Conservation (phyloP, 2,113 vertebrate genomes). For the Barnardius zonarius region DNA sequence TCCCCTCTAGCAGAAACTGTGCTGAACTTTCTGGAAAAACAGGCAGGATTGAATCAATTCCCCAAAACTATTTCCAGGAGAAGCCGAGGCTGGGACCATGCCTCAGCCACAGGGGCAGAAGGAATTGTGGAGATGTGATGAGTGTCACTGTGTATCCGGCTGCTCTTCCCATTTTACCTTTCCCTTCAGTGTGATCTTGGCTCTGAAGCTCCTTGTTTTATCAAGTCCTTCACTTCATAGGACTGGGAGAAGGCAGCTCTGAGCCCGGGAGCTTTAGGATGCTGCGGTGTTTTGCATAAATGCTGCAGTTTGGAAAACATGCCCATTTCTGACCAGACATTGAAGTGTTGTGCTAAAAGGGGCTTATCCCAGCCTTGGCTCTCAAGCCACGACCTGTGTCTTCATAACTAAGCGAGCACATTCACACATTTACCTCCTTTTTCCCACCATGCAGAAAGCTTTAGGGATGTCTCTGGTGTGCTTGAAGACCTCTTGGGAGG, state of each 20-base stretch:
- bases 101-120: background rate
- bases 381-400: background rate
- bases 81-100: accelerated
- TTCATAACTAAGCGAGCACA: background rate
- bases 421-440: accelerated
- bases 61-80: background rate
- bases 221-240: background rate
- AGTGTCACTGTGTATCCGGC: accelerated
- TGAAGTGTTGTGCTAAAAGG: background rate
- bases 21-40: background rate
- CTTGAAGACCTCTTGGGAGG: background rate
- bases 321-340: background rate
- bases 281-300: background rate
- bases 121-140: background rate
- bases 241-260: background rate
- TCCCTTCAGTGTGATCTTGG: background rate
- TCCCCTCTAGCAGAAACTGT: background rate
- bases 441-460: accelerated
- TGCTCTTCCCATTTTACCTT: background rate
- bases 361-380: background rate
- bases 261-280: background rate
- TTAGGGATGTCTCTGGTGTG: background rate
- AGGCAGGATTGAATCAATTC: background rate
- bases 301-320: background rate
- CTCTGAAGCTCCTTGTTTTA: background rate